A percentile compares a stretch with the other conserved stretches of the same genome.
phyloP scores from a whole-genome alignment of 2,888 invertebrate genomes.

The Rhingia campestris region DNA sequence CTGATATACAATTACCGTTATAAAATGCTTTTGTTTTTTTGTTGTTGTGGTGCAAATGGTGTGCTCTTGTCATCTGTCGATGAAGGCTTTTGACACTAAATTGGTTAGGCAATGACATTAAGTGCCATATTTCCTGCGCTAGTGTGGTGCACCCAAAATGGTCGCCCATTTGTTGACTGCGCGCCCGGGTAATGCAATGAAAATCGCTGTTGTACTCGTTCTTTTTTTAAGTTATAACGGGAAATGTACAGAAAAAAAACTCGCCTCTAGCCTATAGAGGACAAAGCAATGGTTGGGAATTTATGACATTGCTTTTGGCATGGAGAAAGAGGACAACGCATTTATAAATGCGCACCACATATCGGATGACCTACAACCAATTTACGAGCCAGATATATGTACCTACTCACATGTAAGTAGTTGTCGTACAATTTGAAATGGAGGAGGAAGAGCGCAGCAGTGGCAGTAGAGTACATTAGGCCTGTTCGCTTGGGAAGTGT shows the following conservation, averaged over 20 bases:
- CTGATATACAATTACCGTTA: slow-evolving; percentile 46
- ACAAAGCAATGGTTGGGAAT: slow-evolving; percentile 33
- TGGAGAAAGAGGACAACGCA: slow-evolving; percentile 28
- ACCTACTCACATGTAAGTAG: not conserved
- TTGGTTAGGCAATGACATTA: slow-evolving; percentile 20
- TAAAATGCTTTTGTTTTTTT: slow-evolving; percentile 21
- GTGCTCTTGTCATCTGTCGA: not conserved
- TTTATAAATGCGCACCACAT: not conserved
- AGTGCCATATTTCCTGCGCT: slow-evolving; percentile 35
- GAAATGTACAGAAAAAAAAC: slow-evolving; percentile 30
- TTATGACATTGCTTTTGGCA: slow-evolving; percentile 13
- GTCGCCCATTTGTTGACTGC: slow-evolving; percentile 14
- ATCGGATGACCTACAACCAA: slow-evolving; percentile 34
- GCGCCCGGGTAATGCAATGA: slow-evolving; percentile 43
- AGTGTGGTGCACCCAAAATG: slow-evolving; percentile 18
- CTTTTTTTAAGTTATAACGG: slow-evolving; percentile 35
- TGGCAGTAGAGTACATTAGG: slow-evolving; percentile 26
- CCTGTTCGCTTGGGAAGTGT: slow-evolving; percentile 27
- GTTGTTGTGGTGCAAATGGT: slow-evolving; percentile 3
- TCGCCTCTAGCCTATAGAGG: not conserved
- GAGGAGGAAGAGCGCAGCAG: not conserved
- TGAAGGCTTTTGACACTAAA: slow-evolving; percentile 32
- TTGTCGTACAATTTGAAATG: not conserved
- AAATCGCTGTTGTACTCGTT: slow-evolving; percentile 31
- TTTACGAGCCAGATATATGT: slow-evolving; percentile 24